Conservation (phyloP, 1,140 invertebrate genomes). For the Pachypeltis micranthus region DNA sequence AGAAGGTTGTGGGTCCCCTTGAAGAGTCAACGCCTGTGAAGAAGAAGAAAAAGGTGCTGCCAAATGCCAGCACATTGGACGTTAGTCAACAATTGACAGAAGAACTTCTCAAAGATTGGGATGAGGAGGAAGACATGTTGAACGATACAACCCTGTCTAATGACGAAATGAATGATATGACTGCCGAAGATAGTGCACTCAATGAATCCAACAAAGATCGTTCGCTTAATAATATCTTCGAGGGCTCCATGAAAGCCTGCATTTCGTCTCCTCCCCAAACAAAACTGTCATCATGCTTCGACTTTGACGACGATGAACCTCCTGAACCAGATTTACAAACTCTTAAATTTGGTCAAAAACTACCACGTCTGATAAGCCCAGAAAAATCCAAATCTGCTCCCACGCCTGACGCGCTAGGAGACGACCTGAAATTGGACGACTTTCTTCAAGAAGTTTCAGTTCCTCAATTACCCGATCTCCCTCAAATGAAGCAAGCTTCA, state of each 20-base stretch:
- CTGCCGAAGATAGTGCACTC: too few relatives aligned
- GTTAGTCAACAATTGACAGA: too few relatives aligned
- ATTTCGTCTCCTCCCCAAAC: neutral
- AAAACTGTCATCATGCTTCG: constrained; percentile 33
- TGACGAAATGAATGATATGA: too few relatives aligned
- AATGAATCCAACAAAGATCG: too few relatives aligned
- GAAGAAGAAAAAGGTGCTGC: too few relatives aligned
- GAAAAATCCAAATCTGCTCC: constrained; percentile 11
- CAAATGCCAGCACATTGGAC: too few relatives aligned
- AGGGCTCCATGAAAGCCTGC: too few relatives aligned
- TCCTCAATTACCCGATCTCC: neutral
- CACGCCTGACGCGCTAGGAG: too few relatives aligned
- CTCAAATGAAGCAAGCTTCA: neutral
- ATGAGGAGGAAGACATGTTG: too few relatives aligned
- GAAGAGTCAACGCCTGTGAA: neutral
- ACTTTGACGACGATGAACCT: constrained; percentile 43
- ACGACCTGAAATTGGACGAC: neutral
- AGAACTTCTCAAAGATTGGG: too few relatives aligned
- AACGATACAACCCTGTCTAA: too few relatives aligned
- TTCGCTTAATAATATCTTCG: too few relatives aligned
- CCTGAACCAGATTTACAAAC: constrained; percentile 21
- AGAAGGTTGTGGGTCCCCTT: neutral
- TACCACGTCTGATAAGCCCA: constrained; percentile 34
- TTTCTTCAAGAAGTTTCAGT: neutral
- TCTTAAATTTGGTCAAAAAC: constrained; percentile 39